Conservation (phyloP, 2,888 invertebrate genomes). For the Dione juno region DNA sequence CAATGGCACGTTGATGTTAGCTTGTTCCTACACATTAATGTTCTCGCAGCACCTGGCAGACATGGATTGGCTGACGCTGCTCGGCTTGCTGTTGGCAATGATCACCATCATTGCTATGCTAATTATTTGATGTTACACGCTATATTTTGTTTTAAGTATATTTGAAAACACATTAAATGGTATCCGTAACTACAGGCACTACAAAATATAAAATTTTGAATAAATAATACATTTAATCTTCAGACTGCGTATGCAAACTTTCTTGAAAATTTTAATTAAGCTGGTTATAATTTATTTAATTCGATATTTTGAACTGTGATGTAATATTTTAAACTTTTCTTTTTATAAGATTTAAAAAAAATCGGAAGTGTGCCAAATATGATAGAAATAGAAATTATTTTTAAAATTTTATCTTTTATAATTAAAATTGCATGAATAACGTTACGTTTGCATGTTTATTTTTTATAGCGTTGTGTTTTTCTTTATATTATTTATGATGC, state of each 20-base stretch:
- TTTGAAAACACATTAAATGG: conserved; percentile 6
- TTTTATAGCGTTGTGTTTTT: conserved; percentile 34
- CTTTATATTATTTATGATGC: conserved; percentile 41
- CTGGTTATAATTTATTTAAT: conserved; percentile 12
- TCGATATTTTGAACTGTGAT: conserved; percentile 53
- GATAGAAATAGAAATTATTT: conserved; percentile 14
- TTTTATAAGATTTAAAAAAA: conserved; percentile 23
- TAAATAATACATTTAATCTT: neutral
- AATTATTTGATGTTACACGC: conserved; percentile 71
- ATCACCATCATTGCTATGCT: conserved; percentile 88
- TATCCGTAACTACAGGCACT: conserved; percentile 9
- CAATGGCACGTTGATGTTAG: conserved; percentile 87
- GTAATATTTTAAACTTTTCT: conserved; percentile 47
- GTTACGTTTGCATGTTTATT: no score
- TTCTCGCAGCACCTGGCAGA: conserved; percentile 88
- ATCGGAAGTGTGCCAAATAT: conserved; percentile 34
- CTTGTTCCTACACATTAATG: conserved; percentile 90
- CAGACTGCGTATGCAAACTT: neutral
- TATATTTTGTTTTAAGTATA: conserved; percentile 14
- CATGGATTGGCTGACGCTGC: conserved; percentile 88
- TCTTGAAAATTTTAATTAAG: conserved; percentile 7
- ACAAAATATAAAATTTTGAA: conserved; percentile 1
- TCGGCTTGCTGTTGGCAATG: conserved; percentile 89
- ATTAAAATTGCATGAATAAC: conserved; percentile 27
- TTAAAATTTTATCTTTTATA: neutral